Evolutionary conservation across 2,888 invertebrate genomes (phyloP).

Genomic region (Nemotelus nigrinus): DNA sequence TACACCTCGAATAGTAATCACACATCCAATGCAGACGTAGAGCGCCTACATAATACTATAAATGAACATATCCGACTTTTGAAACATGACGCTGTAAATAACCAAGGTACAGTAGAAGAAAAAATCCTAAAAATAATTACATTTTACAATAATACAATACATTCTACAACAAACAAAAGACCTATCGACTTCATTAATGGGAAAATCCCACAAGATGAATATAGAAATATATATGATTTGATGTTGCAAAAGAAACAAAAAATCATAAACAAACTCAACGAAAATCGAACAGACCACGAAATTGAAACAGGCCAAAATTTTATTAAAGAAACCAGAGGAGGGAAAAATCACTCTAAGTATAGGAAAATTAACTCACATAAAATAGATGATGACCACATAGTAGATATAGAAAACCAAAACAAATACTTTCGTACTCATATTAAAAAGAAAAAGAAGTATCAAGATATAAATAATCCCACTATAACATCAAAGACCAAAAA

Average conservation of each 20-base stretch:
- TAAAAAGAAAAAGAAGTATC: constrained; percentile 15
- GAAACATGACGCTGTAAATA: constrained; percentile 16
- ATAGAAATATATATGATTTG: background rate
- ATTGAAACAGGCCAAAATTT: constrained; percentile 30
- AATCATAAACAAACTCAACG: background rate
- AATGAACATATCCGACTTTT: background rate
- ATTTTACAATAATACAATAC: constrained; percentile 31
- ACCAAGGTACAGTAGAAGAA: constrained; percentile 13
- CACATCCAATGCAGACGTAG: constrained; percentile 17
- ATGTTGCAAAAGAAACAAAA: constrained; percentile 26
- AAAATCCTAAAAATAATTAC: background rate
- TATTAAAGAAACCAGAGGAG: constrained; percentile 33
- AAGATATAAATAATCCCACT: constrained; percentile 3
- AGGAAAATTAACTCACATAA: constrained; percentile 24
- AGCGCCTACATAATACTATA: background rate
- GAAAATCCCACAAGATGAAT: constrained; percentile 18
- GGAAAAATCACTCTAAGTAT: constrained; percentile 41
- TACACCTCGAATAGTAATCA: constrained; percentile 8
- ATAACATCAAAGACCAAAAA: constrained; percentile 1
- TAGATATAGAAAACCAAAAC: constrained; percentile 10
- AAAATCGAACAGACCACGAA: background rate
- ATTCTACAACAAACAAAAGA: constrained; percentile 39
- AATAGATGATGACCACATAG: constrained; percentile 25
- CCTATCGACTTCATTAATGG: constrained; percentile 35
- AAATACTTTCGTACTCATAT: too few relatives aligned